Conservation (phyloP, 2,797 vertebrate species). For the Lutjanus argentimaculatus region DNA sequence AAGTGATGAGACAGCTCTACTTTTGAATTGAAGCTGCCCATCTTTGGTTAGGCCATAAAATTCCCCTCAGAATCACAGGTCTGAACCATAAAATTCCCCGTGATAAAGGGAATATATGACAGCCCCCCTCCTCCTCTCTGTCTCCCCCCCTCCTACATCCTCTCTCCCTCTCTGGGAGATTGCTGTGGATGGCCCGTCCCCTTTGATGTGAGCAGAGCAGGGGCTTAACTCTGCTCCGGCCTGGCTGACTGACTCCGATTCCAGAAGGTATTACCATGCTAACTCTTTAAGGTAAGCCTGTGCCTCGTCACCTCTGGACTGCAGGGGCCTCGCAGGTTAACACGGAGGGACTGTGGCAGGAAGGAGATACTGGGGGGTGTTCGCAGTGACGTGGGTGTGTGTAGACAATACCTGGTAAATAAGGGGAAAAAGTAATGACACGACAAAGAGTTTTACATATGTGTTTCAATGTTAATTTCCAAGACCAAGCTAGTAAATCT, state of each 20-base stretch:
- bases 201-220: slow-evolving; percentile 78
- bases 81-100: slow-evolving; percentile 77
- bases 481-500: no score
- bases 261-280: slow-evolving; percentile 76
- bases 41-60: slow-evolving; percentile 77
- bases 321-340: slow-evolving; percentile 58
- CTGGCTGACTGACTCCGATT: slow-evolving; percentile 69
- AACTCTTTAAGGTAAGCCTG: slow-evolving; percentile 73
- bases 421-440: not conserved
- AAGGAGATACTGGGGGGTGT: slow-evolving; percentile 25
- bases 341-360: slow-evolving; percentile 21
- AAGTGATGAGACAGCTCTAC: slow-evolving; percentile 72
- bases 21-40: slow-evolving; percentile 75
- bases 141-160: not conserved
- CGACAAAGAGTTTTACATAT: not conserved
- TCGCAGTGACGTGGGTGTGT: not conserved
- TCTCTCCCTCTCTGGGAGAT: slow-evolving; percentile 56
- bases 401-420: slow-evolving; percentile 31
- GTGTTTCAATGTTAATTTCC: no score
- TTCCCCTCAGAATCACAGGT: slow-evolving; percentile 77
- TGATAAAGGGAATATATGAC: slow-evolving; percentile 81
- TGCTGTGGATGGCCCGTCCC: slow-evolving; percentile 63
- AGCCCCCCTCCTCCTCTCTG: slow-evolving; percentile 26
- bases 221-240: slow-evolving; percentile 74
- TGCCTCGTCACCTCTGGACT: slow-evolving; percentile 53